phyloP scores from a whole-genome alignment of 2,888 invertebrate genomes.

The Phytoseiulus persimilis region DNA sequence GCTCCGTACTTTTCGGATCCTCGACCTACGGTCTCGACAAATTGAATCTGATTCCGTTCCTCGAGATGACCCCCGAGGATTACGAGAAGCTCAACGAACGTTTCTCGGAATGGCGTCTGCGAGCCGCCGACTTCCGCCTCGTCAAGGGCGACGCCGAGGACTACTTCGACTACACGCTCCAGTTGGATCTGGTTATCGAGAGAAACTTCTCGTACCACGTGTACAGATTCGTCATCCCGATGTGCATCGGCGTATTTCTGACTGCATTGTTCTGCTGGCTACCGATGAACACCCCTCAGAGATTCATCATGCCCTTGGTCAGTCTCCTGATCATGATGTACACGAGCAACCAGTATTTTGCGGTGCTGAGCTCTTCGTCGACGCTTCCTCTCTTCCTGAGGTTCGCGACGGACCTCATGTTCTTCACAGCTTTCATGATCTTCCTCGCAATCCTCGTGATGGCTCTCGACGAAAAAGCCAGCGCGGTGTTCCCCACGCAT shows the following conservation, averaged over 20 bases:
- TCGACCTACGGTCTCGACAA: neutral
- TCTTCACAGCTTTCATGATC: neutral
- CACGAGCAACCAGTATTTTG: neutral
- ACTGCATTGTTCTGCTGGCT: conserved; percentile 15
- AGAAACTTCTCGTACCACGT: neutral
- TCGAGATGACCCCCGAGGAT: neutral
- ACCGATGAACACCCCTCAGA: neutral
- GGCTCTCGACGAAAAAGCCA: neutral
- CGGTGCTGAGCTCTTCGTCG: neutral
- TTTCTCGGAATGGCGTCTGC: neutral
- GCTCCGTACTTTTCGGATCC: conserved; percentile 7
- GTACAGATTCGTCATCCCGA: neutral
- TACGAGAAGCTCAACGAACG: neutral
- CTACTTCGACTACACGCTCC: conserved; percentile 8
- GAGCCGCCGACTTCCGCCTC: neutral
- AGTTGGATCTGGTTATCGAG: neutral
- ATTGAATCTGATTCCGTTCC: neutral
- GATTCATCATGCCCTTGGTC: neutral
- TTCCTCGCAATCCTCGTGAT: neutral
- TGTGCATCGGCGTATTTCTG: neutral
- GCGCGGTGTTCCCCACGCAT: neutral
- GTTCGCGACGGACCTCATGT: conserved; percentile 28
- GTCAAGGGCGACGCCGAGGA: neutral
- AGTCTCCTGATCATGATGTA: neutral
- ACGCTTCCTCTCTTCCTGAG: neutral